Base-by-base conservation (phyloP, 2,113 vertebrate species). In the Notothenia coriiceps region DNA sequence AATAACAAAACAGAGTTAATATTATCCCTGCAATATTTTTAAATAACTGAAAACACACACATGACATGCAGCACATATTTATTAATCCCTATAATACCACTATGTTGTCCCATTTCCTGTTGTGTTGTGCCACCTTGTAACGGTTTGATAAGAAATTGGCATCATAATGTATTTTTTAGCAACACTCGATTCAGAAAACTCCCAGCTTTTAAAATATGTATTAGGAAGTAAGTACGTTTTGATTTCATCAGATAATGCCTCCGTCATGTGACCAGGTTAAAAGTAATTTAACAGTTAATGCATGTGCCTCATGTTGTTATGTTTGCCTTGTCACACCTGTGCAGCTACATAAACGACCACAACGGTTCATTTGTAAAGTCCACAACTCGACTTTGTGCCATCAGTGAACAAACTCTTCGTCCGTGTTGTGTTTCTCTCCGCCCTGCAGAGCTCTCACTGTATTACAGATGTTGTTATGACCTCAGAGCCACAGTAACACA, bases 361-460 rank as follows among this genome's bases (percentile, higher is more conserved):
- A 7, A 0, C 25, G 25, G 25, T 35, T 35, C 35, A 35, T 6
- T 35, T 20, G 44, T 56, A 18, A 56, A 44, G 43, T 52, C 18
- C 46, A 55, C 8, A 47, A 47, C 68, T 12, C 25, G 5, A 10
- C 61, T 29, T 43, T 65, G 40, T 83, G 79, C 68, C 83, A 77
- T 46, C 74, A 6, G 5, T 52, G 79, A 85, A 81, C 84, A 85
- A 79, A 35, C 15, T 47, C 22, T 43, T 40, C 35, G 6, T 12
- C 17, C 22, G 9, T 22, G 13, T 59, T 59, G 56, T 59, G 4
- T 25, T 66, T 10, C 2, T 64, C 2, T 49, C 59, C 62, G 50
- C 71, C 61, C 79, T 51, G 35, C 79, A 63, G 84, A 78, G 74
- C 5, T 74, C 60, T 83, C 65, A 60, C 22, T 33, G 61, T 79